phyloP scores from a whole-genome alignment of 1,140 invertebrate genomes.

The Myzus persicae region DNA sequence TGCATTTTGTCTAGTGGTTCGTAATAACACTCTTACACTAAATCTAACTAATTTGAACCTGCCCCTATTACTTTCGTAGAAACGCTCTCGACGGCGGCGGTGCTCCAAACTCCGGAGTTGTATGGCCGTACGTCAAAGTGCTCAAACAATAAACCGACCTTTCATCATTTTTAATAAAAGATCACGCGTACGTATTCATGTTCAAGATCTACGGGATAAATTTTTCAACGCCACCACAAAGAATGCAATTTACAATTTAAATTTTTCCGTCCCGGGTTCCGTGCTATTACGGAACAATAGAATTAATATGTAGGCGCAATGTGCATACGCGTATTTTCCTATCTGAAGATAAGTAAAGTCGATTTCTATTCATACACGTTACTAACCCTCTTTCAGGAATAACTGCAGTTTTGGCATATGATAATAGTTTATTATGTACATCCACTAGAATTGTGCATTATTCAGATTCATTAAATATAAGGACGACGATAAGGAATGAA shows the following conservation, averaged over 20 bases:
- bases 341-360: background rate
- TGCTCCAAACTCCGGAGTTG: background rate
- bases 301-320: background rate
- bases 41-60: conserved; percentile 18
- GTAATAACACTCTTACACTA: background rate
- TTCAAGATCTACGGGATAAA: background rate
- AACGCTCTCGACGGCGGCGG: background rate
- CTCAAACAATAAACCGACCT: conserved; percentile 38
- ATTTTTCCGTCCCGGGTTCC: background rate
- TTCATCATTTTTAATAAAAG: conserved; percentile 19
- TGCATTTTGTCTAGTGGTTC: background rate
- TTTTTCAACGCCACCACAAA: conserved; percentile 4
- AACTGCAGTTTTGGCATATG: background rate
- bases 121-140: background rate
- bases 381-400: background rate
- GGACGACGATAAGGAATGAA: background rate
- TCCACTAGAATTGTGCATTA: background rate
- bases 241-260: conserved; percentile 34
- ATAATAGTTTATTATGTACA: background rate
- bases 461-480: background rate
- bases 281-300: conserved; percentile 8
- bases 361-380: conserved; percentile 6
- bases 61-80: background rate
- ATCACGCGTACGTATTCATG: background rate
- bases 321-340: background rate